Conservation (phyloP, 2,888 invertebrate species). For the Crioceris asparagi region DNA sequence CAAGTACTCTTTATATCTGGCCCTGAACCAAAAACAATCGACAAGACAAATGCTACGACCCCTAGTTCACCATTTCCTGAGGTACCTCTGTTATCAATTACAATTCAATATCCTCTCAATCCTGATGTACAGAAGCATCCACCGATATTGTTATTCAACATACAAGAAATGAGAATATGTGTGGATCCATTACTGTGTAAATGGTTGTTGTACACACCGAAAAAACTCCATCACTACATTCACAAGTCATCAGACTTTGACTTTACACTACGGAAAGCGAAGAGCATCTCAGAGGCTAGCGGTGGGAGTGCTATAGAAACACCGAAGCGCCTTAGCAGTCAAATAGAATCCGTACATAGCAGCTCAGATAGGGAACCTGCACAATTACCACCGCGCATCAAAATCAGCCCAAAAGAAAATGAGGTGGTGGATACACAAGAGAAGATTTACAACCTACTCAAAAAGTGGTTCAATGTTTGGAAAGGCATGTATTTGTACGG, state of each 20-base stretch:
- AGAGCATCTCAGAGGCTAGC: conserved; percentile 28
- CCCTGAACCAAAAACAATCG: conserved; percentile 35
- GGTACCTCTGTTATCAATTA: conserved; percentile 33
- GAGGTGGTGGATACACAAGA: conserved; percentile 32
- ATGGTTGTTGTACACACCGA: conserved; percentile 49
- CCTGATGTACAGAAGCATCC: conserved; percentile 38
- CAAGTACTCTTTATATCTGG: conserved; percentile 47
- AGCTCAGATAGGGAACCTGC: conserved; percentile 37
- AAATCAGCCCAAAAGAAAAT: conserved; percentile 17
- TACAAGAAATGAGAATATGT: conserved; percentile 43
- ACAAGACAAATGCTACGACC: neutral
- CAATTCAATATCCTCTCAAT: conserved; percentile 38
- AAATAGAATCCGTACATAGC: conserved; percentile 41
- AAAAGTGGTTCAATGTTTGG: conserved; percentile 44
- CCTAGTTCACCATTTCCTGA: no score
- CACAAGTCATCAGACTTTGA: no score
- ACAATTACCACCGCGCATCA: conserved; percentile 19
- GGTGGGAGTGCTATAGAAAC: conserved; percentile 30
- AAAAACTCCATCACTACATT: conserved; percentile 7
- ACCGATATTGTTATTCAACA: conserved; percentile 40
- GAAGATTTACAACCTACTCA: conserved; percentile 33
- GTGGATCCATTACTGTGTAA: conserved; percentile 54
- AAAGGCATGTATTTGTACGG: conserved; percentile 43
- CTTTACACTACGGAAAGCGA: conserved; percentile 15
- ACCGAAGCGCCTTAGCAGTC: conserved; percentile 39